phyloP scores from a whole-genome alignment of 2,797 vertebrate genomes.

The Tamandua tetradactyla region DNA sequence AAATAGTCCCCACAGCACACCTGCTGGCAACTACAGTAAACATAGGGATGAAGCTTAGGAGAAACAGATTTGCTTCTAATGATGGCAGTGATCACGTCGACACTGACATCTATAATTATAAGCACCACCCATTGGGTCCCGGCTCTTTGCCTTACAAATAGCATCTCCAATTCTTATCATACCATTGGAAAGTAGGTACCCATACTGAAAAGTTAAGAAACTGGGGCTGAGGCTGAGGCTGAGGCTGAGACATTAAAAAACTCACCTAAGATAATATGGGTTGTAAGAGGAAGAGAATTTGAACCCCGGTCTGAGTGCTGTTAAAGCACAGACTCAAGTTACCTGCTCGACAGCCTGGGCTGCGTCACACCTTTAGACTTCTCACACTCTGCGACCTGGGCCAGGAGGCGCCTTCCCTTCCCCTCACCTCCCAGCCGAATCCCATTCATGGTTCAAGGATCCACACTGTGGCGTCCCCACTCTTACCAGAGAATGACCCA shows the following conservation, averaged over 20 bases:
- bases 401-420: background rate
- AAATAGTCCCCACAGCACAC: background rate
- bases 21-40: background rate
- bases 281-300: background rate
- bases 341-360: background rate
- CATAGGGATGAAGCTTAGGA: background rate
- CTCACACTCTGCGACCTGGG: background rate
- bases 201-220: background rate
- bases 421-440: background rate
- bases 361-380: background rate
- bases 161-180: background rate
- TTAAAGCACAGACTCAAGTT: background rate
- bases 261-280: background rate
- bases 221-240: background rate
- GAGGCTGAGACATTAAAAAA: background rate
- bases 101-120: background rate
- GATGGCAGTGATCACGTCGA: background rate
- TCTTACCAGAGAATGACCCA: background rate
- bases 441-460: background rate
- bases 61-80: background rate
- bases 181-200: background rate
- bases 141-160: background rate
- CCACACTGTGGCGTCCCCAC: no score
- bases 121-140: background rate
- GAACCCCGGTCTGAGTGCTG: background rate